Conservation (phyloP, 2,888 invertebrate genomes). For the Cabera pusaria region DNA sequence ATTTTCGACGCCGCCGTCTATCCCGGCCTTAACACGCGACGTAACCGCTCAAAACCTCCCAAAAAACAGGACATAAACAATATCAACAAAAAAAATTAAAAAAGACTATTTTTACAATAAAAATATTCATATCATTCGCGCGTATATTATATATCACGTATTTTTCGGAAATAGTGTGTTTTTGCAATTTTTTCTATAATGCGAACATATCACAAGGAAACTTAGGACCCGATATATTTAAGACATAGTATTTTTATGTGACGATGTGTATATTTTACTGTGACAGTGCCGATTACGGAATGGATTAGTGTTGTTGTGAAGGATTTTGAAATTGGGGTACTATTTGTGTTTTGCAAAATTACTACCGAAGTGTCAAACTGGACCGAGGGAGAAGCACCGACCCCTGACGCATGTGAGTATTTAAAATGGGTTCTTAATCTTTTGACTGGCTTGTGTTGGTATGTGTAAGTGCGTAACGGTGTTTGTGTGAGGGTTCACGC, state of each 20-base stretch:
- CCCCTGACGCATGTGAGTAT: conserved; percentile 82
- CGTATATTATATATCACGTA: conserved; percentile 57
- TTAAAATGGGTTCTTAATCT: conserved; percentile 51
- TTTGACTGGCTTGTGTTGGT: conserved; percentile 53
- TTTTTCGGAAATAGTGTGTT: conserved; percentile 69
- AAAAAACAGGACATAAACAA: conserved; percentile 57
- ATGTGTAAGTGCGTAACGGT: conserved; percentile 48
- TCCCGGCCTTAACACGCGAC: conserved; percentile 73
- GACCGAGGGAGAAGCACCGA: conserved; percentile 79
- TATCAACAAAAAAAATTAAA: conserved; percentile 40
- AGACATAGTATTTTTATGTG: conserved; percentile 67
- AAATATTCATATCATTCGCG: conserved; percentile 74
- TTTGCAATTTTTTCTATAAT: conserved; percentile 54
- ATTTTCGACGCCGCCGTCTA: conserved; percentile 68
- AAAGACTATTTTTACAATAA: conserved; percentile 73
- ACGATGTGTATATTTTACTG: conserved; percentile 70
- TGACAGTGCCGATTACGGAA: conserved; percentile 73
- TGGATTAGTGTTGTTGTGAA: conserved; percentile 68
- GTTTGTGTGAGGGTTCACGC: conserved; percentile 71
- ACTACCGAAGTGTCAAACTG: conserved; percentile 82
- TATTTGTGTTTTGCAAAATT: conserved; percentile 76
- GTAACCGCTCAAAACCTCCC: conserved; percentile 72
- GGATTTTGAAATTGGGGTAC: conserved; percentile 61
- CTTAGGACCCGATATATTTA: conserved; percentile 78
- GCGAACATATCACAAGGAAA: conserved; percentile 80